Base-by-base conservation (phyloP, 2,888 invertebrate species). In the Punctoribates punctum region DNA sequence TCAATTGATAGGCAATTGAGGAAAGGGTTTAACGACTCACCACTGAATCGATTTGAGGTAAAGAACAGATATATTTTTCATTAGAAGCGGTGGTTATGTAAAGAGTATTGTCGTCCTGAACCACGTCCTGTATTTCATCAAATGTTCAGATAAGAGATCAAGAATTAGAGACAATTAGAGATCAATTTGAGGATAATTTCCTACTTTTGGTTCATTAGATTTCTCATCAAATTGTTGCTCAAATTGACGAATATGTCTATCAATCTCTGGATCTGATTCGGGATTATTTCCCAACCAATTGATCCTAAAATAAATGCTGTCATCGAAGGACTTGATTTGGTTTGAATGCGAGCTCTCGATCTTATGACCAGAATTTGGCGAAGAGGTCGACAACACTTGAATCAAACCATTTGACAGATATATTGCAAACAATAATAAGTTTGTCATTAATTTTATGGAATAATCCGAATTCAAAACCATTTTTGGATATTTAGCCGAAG, bases 31-130 rank as follows among this genome's bases (percentile, higher is more conserved):
- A 17, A 60, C 17, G n/a, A 27, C 73, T 75, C 20, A 74, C 74
- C 8, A 82, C 81, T 70, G 83, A 83, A 67, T 81, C 81, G 11
- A 89, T 84, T 78, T 89, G 88, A 15, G 95, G 95, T 80, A 96
- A 86, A 13, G 88, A 85, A 83, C 96, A 96, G 77, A 89, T 88
- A 83, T 94, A 96, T 80, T 89, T 88, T 82, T 96, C 96, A 82
- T 92, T 89, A 78, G 91, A 89, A 20, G 88, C 87, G 17, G 93
- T 91, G 74, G 88, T 89, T 74, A 94, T 88, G 79, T 88, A 29
- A 1, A 78, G 85, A 75, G 93, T 84, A 15, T 88, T 84, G 81
- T 91, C 90, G 77, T 79, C 79, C 73, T 79, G 76, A 74, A 78
- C 73, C 38, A 34, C 65, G 17, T 46, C 48, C 62, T 60, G 42